Evolutionary conservation across 2,113 vertebrate genomes (phyloP), one percentile per base, ranked within the genome.

Genomic region (Hippocampus zosterae): DNA sequence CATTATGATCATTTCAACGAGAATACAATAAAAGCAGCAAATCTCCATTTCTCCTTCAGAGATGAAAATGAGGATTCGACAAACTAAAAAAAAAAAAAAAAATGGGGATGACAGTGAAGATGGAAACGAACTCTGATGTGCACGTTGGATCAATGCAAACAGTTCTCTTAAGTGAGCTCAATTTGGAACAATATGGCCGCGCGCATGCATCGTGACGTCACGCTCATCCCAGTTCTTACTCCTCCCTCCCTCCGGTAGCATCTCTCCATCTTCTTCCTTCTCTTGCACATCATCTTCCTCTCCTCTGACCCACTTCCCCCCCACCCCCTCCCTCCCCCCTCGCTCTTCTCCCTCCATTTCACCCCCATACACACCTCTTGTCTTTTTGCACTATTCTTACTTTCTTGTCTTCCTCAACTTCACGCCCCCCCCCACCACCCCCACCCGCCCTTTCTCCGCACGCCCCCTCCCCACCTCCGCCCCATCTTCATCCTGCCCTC

Each of bases 271-370:
- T 81, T 75, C 55, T 57, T 74, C 55, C 56, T 46, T 53, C 79
- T 75, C 55, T 25, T 74, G 23, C 56, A 41, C 73, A 52, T 77
- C 70, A 71, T 65, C 73, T 29, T 82, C 68, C 67, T 71, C 70
- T 81, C 72, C 72, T 82, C 84, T 87, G 84, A 88, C 86, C 85
- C 87, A 84, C 82, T 87, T 90, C 85, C 67, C 66, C 79, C 79
- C 72, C 59, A 67, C 72, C 77, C 78, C 72, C 74, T 68, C 70
- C 74, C 70, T 48, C 65, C 70, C 74, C 70, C 53, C 65, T 52
- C 13, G 56, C 72, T 77, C 78, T 65, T 69, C 55, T 62, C 69
- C 70, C 72, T 64, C 63, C 21, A 16, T 74, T 44, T 56, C 64
- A 33, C 46, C 55, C 46, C 72, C 71, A 61, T 67, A 42, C 74